Evolutionary conservation across 2,888 invertebrate species (phyloP).

Genomic region (Molanna angustata): DNA sequence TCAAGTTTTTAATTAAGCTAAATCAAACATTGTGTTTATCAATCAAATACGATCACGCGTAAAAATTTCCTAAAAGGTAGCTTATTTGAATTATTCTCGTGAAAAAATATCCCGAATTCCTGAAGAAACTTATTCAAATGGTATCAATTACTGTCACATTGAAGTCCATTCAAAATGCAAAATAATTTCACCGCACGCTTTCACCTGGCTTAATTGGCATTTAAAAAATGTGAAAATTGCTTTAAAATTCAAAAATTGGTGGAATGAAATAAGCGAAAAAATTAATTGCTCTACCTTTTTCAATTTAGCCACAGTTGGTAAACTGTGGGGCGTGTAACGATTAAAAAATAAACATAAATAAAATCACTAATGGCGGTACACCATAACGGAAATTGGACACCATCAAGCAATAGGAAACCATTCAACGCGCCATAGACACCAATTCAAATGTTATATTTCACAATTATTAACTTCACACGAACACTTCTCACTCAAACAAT

Average conservation of each 20-base stretch:
- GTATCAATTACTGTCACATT: too few relatives aligned
- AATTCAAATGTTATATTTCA: too few relatives aligned
- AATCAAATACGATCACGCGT: too few relatives aligned
- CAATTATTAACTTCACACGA: too few relatives aligned
- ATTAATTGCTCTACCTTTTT: constrained; percentile 20
- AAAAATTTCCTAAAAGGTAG: too few relatives aligned
- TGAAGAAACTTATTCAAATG: too few relatives aligned
- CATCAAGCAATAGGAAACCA: not conserved
- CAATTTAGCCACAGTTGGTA: constrained; percentile 12
- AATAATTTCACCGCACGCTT: not conserved
- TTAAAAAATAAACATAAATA: constrained; percentile 19
- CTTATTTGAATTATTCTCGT: too few relatives aligned
- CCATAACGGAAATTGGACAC: constrained; percentile 9
- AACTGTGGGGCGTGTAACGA: constrained; percentile 5
- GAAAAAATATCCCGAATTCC: too few relatives aligned
- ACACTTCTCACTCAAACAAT: too few relatives aligned
- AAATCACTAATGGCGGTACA: constrained; percentile 7
- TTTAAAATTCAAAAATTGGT: not conserved
- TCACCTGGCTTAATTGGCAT: not conserved
- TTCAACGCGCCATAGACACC: not conserved
- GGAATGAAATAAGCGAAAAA: constrained; percentile 13
- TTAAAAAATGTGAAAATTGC: not conserved
- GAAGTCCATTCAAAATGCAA: not conserved
- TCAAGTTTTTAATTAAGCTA: too few relatives aligned
- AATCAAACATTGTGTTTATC: too few relatives aligned